Conservation (phyloP, 2,113 vertebrate genomes). For the Piaya cayana region DNA sequence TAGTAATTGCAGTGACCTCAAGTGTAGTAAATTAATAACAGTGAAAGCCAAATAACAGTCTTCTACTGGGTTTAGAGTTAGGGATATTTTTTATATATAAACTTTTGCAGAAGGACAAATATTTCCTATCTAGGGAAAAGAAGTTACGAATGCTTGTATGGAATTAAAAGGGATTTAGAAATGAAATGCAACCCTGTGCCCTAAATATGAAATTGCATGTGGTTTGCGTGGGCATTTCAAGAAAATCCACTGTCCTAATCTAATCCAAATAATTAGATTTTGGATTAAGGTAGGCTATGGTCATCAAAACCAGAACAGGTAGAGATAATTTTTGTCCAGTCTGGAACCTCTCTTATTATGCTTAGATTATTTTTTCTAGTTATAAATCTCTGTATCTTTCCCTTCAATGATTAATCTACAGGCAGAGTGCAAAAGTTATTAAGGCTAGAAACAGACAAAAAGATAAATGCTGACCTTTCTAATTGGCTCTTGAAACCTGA, state of each 20-base stretch:
- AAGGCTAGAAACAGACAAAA: slow-evolving; percentile 40
- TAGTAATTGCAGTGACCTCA: background rate
- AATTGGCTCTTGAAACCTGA: slow-evolving; percentile 51
- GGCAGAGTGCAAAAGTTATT: slow-evolving; percentile 40
- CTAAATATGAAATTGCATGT: slow-evolving; percentile 25
- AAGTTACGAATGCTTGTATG: background rate
- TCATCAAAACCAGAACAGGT: slow-evolving; percentile 42
- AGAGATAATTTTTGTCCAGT: slow-evolving; percentile 1
- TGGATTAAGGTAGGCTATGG: slow-evolving; percentile 37
- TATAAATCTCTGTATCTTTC: slow-evolving; percentile 9
- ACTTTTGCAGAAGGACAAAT: background rate
- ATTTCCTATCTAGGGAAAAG: background rate
- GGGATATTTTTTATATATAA: background rate
- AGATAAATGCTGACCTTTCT: slow-evolving; percentile 61
- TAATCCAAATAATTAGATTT: slow-evolving; percentile 62
- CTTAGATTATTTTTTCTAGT: background rate
- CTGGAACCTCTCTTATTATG: background rate
- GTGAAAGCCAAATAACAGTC: background rate
- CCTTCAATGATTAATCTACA: slow-evolving; percentile 28
- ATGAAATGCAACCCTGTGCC: slow-evolving; percentile 9
- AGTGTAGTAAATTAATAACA: background rate
- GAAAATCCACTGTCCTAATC: slow-evolving; percentile 44
- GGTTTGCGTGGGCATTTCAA: slow-evolving; percentile 12
- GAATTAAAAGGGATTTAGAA: slow-evolving; percentile 52
- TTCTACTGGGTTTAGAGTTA: background rate